phyloP scores from a whole-genome alignment of 2,797 vertebrate species.

The Geotrypetes seraphini region DNA sequence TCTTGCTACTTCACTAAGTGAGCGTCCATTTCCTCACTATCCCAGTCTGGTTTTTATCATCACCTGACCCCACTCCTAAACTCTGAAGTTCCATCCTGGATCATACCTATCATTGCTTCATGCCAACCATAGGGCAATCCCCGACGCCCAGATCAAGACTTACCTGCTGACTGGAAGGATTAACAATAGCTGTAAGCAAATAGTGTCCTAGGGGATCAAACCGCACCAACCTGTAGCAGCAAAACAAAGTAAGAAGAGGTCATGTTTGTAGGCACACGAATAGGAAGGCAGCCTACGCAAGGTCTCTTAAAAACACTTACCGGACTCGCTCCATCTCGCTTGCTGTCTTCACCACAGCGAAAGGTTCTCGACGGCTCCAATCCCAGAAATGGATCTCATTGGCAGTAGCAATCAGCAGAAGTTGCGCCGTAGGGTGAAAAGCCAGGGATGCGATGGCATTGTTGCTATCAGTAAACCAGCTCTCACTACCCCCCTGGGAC shows the following conservation, averaged over 20 bases:
- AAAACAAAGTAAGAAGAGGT: neutral
- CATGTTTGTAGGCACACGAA: neutral
- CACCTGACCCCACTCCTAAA: too few relatives aligned
- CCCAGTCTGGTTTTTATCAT: too few relatives aligned
- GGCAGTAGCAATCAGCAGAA: conserved; percentile 91
- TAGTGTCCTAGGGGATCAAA: conserved; percentile 97
- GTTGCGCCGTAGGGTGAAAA: conserved; percentile 96
- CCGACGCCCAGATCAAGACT: conserved; percentile 9
- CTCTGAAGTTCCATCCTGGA: too few relatives aligned
- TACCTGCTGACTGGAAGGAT: conserved; percentile 97
- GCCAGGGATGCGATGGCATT: conserved; percentile 92
- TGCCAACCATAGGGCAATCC: too few relatives aligned
- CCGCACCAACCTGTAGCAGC: conserved; percentile 77
- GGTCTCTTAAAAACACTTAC: too few relatives aligned
- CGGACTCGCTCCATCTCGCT: conserved; percentile 92
- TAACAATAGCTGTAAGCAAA: conserved; percentile 93
- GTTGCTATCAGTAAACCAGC: conserved; percentile 97
- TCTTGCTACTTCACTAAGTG: too few relatives aligned
- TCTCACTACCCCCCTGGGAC: conserved; percentile 89
- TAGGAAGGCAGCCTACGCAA: too few relatives aligned
- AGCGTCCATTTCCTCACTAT: too few relatives aligned
- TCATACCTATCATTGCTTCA: neutral
- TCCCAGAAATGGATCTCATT: conserved; percentile 98
- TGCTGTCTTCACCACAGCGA: conserved; percentile 92
- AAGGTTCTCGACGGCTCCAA: conserved; percentile 95